A percentile compares a stretch with the other conserved stretches of the same genome.
phyloP scores from a whole-genome alignment of 2,113 vertebrate species.

The Melanotaenia duboulayi region DNA sequence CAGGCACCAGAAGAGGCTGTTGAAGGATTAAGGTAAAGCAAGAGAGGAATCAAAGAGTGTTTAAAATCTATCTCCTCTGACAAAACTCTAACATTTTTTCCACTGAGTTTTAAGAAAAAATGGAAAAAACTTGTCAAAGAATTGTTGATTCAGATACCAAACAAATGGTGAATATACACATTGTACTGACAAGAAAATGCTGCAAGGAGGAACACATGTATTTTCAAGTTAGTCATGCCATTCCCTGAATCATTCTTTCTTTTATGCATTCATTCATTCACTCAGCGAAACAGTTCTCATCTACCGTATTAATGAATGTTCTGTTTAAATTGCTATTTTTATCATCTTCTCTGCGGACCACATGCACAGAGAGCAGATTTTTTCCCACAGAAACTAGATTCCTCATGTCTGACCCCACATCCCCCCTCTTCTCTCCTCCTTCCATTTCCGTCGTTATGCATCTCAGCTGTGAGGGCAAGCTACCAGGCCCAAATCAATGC shows the following conservation, averaged over 20 bases:
- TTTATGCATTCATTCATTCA: conserved; percentile 28
- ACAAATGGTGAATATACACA: conserved; percentile 53
- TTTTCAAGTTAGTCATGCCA: conserved; percentile 32
- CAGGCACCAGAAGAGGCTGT: conserved; percentile 11
- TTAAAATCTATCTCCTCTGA: conserved; percentile 41
- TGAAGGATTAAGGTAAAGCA: conserved; percentile 33
- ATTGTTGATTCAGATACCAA: conserved; percentile 48
- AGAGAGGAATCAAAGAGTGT: conserved; percentile 45
- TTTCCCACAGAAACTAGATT: conserved; percentile 80
- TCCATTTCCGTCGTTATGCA: conserved; percentile 66
- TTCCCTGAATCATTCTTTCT: conserved; percentile 8
- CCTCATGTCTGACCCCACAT: conserved; percentile 69
- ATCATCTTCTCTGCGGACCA: conserved; percentile 43
- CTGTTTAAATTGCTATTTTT: conserved; percentile 61
- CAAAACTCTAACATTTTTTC: conserved; percentile 66
- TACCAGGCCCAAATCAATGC: conserved; percentile 28
- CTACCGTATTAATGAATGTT: conserved; percentile 10
- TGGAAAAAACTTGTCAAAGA: conserved; percentile 40
- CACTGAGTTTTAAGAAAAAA: conserved; percentile 57
- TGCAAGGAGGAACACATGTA: conserved; percentile 4
- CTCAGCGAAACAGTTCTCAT: conserved; percentile 4
- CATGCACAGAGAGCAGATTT: conserved; percentile 59
- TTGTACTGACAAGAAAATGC: conserved; percentile 26
- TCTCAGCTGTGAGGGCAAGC: conserved; percentile 66
- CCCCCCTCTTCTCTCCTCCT: conserved; percentile 49